Evolutionary conservation across 1,140 invertebrate species (phyloP).

Genomic region (Musca domestica): DNA sequence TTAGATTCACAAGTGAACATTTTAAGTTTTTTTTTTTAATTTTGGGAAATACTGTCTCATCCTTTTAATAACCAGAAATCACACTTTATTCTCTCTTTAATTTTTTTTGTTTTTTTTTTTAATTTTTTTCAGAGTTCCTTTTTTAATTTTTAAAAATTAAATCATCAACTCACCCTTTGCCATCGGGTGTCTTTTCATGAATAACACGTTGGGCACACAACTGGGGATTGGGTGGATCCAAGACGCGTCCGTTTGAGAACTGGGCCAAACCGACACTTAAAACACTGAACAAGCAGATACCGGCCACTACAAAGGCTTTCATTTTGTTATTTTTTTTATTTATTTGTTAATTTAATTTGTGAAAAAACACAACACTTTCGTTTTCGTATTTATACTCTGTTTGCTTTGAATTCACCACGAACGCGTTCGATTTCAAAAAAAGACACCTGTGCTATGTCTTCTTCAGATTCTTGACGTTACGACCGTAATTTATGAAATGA

Average conservation of each 20-base stretch:
- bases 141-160: no score
- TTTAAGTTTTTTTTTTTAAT: no score
- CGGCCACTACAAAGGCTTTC: slow-evolving; percentile 54
- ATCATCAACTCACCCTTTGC: slow-evolving; percentile 53
- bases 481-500: slow-evolving; percentile 30
- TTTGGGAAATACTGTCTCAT: no score
- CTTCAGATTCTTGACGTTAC: slow-evolving; percentile 4
- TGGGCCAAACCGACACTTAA: slow-evolving; percentile 60
- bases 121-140: not conserved
- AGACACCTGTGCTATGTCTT: not conserved
- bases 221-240: slow-evolving; percentile 71
- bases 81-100: no score
- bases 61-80: no score
- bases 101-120: not conserved
- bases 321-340: slow-evolving; percentile 43
- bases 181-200: slow-evolving; percentile 64
- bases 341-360: no score
- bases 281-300: slow-evolving; percentile 54
- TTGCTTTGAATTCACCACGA: slow-evolving; percentile 21
- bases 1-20: no score
- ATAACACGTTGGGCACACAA: slow-evolving; percentile 69
- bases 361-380: slow-evolving; percentile 23
- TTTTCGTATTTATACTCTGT: no score
- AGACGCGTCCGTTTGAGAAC: slow-evolving; percentile 66
- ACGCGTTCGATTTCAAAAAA: not conserved